Evolutionary conservation across 2,113 vertebrate species (phyloP).

Genomic region (Eidolon helvum): DNA sequence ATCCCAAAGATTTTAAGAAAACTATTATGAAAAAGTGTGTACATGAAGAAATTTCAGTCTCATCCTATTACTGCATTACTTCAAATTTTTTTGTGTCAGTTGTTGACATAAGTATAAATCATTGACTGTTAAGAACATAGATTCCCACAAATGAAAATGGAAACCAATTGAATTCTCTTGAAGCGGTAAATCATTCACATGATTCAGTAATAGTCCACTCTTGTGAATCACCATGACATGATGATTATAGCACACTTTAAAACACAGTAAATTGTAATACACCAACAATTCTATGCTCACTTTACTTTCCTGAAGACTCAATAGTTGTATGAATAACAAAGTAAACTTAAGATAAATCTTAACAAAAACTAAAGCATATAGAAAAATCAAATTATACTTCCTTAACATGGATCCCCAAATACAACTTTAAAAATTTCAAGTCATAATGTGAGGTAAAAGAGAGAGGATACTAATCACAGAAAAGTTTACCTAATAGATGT

Average conservation of each 20-base stretch:
- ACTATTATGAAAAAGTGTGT: neutral
- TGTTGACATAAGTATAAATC: neutral
- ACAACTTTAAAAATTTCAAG: neutral
- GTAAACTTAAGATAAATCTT: neutral
- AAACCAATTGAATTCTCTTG: neutral
- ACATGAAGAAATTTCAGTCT: neutral
- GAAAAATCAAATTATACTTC: neutral
- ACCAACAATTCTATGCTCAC: neutral
- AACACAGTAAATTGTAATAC: neutral
- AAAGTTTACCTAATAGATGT: neutral
- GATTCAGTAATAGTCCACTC: neutral
- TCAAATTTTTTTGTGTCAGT: neutral
- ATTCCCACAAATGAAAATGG: conserved; percentile 16
- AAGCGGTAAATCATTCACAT: neutral
- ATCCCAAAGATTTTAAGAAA: neutral
- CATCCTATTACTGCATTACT: neutral
- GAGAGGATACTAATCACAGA: neutral
- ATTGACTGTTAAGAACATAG: neutral
- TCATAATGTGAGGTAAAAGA: neutral
- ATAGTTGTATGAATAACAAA: neutral
- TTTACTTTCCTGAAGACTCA: neutral
- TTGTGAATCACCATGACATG: neutral
- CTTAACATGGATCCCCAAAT: neutral
- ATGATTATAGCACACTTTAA: neutral
- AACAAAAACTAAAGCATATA: neutral